phyloP scores from a whole-genome alignment of 1,140 invertebrate species.

The Macrosteles quadrilineatus region DNA sequence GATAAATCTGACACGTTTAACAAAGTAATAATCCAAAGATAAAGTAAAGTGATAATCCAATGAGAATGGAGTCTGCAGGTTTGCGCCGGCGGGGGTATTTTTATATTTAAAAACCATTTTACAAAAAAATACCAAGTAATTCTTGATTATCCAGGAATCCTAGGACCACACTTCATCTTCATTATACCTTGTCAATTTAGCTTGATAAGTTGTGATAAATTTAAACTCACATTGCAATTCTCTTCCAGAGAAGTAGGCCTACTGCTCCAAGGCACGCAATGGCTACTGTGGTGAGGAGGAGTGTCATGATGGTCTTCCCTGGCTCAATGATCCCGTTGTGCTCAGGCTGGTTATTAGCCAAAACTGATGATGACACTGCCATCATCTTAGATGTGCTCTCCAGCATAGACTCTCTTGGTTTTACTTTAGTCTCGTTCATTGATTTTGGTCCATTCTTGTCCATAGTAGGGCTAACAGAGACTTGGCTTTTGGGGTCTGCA shows the following conservation, averaged over 20 bases:
- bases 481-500: conserved; percentile 2
- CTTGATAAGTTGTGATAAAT: no score
- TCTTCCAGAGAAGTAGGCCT: conserved; percentile 1
- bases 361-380: conserved; percentile 9
- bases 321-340: not conserved
- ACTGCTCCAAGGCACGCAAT: not conserved
- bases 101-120: no score
- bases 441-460: conserved; percentile 13
- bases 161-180: no score
- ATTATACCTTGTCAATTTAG: no score
- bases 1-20: no score
- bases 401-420: not conserved
- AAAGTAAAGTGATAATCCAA: no score
- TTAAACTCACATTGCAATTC: conserved; percentile 10
- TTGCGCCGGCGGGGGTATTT: no score
- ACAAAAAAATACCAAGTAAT: no score
- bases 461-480: not conserved
- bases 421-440: conserved; percentile 10
- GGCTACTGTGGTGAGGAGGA: not conserved
- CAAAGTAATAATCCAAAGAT: no score
- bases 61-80: no score
- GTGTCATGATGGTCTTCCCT: conserved; percentile 1
- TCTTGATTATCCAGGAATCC: no score
- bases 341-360: not conserved
- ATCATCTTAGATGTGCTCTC: conserved; percentile 3